phyloP scores from a whole-genome alignment of 1,140 invertebrate species.

The Dendrolimus kikuchii region DNA sequence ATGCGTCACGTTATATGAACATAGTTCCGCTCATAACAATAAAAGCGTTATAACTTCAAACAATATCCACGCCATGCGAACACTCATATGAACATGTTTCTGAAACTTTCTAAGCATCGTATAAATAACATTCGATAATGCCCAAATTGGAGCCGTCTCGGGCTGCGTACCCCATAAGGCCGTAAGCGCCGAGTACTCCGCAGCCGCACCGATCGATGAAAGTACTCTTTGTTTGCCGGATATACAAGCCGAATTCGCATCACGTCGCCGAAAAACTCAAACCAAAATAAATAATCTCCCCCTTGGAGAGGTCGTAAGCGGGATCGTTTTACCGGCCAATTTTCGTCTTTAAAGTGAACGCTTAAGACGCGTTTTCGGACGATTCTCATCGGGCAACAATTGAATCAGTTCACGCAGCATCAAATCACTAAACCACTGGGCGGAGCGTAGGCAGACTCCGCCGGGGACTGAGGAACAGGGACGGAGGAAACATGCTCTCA shows the following conservation, averaged over 20 bases:
- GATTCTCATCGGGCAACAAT: constrained; percentile 50
- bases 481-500: constrained; percentile 37
- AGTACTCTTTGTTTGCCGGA: constrained; percentile 59
- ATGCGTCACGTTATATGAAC: not conserved
- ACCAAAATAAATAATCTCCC: constrained; percentile 67
- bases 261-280: constrained; percentile 67
- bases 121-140: constrained; percentile 63
- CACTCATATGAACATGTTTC: constrained; percentile 46
- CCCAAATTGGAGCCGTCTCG: constrained; percentile 46
- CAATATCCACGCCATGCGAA: constrained; percentile 47
- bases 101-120: constrained; percentile 62
- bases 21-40: constrained; percentile 18
- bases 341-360: constrained; percentile 59
- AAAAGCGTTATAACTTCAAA: constrained; percentile 44
- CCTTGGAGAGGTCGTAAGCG: constrained; percentile 60
- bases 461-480: constrained; percentile 53
- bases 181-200: constrained; percentile 43
- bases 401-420: constrained; percentile 72
- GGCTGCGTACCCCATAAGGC: constrained; percentile 25
- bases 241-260: constrained; percentile 68
- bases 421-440: constrained; percentile 72
- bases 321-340: constrained; percentile 54
- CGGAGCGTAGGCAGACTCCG: constrained; percentile 65
- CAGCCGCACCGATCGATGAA: constrained; percentile 58
- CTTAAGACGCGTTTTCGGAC: constrained; percentile 54